Evolutionary conservation across 2,113 vertebrate genomes (phyloP).

Genomic region (Lucifuga dentata): DNA sequence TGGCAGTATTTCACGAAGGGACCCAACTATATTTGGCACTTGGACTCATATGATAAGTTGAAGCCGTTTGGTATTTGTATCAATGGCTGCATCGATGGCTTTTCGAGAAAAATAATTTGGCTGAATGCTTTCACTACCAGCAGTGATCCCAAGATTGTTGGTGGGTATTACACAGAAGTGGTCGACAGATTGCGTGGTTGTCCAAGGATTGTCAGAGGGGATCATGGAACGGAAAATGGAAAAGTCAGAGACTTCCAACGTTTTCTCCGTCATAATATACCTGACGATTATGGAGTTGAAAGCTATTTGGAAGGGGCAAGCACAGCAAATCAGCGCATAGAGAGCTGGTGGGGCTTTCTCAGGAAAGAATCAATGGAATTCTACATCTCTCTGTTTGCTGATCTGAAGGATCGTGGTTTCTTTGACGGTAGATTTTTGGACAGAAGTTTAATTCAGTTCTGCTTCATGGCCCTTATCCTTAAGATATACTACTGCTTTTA

Average conservation of each 20-base stretch:
- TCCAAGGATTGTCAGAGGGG: neutral
- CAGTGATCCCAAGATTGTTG: conserved; percentile 18
- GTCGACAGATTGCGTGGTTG: neutral
- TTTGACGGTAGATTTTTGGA: too few species aligned
- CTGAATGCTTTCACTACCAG: conserved; percentile 15
- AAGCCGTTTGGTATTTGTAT: conserved; percentile 24
- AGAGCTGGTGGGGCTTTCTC: too few species aligned
- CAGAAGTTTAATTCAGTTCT: too few species aligned
- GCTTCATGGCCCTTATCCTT: too few species aligned
- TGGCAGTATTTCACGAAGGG: conserved; percentile 11
- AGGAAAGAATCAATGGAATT: too few species aligned
- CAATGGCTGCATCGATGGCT: conserved; percentile 7
- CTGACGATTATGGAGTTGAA: too few species aligned
- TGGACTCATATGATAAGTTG: conserved; percentile 28
- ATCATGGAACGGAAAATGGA: conserved; percentile 12
- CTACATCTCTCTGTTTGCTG: too few species aligned
- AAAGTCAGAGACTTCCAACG: fast-evolving
- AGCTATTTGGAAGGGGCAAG: too few species aligned
- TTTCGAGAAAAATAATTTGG: conserved; percentile 14
- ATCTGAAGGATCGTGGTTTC: too few species aligned
- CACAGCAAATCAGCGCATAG: too few species aligned
- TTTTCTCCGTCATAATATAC: too few species aligned
- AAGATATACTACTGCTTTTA: too few species aligned
- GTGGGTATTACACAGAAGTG: neutral
- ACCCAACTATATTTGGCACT: conserved; percentile 26